Percentiles rank a stretch among this genome's conserved stretches.
phyloP scores from a whole-genome alignment of 2,888 invertebrate species.

The Acrobasis suavella region DNA sequence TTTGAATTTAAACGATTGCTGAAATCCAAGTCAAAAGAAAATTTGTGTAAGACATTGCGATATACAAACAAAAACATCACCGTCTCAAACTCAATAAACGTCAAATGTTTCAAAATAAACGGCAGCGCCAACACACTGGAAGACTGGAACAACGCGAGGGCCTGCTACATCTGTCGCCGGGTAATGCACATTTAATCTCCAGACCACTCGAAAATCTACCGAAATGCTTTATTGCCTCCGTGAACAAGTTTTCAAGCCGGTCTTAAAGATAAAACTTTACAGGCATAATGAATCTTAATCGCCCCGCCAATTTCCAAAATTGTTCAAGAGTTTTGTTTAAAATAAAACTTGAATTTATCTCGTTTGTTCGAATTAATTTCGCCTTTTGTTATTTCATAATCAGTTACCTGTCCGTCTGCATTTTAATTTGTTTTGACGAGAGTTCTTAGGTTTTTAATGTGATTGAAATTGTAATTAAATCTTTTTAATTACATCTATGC shows the following conservation, averaged over 20 bases:
- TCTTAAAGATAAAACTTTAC: conserved; percentile 75
- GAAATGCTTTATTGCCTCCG: conserved; percentile 79
- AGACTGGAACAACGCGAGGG: conserved; percentile 29
- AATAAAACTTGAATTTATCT: conserved; percentile 73
- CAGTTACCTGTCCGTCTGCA: conserved; percentile 68
- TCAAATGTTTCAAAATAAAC: conserved; percentile 42
- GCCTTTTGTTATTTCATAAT: conserved; percentile 68
- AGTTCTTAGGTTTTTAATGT: not conserved
- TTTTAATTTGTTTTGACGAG: conserved; percentile 47
- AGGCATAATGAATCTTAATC: conserved; percentile 80
- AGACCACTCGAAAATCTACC: conserved; percentile 75
- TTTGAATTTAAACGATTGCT: too few relatives aligned
- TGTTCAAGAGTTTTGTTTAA: conserved; percentile 74
- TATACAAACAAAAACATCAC: not conserved
- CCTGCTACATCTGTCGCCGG: conserved; percentile 64
- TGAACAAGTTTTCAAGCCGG: conserved; percentile 66
- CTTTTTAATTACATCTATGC: too few relatives aligned
- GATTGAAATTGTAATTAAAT: too few relatives aligned
- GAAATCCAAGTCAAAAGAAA: too few relatives aligned
- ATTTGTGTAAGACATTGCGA: too few relatives aligned
- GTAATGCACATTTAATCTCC: conserved; percentile 78
- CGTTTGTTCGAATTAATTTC: conserved; percentile 68
- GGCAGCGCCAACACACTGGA: conserved; percentile 34
- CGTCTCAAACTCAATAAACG: conserved; percentile 38
- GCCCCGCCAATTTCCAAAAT: conserved; percentile 73